Evolutionary conservation across 2,888 invertebrate species (phyloP).

Genomic region (Agonopterix heracliana): DNA sequence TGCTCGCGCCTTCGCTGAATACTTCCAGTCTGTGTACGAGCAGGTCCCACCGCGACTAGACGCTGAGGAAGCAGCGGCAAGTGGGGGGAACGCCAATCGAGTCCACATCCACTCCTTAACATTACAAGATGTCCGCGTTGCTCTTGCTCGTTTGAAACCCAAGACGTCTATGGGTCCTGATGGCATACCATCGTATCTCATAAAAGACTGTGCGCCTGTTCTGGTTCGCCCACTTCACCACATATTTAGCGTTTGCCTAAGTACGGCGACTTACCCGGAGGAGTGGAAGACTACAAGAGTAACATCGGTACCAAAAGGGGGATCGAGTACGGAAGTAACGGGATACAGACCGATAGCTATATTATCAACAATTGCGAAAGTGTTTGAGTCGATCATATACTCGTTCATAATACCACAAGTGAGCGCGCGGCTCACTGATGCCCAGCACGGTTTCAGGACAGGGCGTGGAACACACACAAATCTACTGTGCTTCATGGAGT

Average conservation of each 20-base stretch:
- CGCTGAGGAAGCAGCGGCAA: slow-evolving; percentile 2
- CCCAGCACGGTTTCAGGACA: slow-evolving; percentile 6
- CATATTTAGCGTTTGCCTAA: slow-evolving; percentile 7
- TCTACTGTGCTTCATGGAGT: neutral
- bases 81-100: neutral
- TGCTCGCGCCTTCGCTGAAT: too few species aligned
- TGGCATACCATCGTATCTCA: slow-evolving; percentile 12
- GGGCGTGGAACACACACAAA: slow-evolving; percentile 3
- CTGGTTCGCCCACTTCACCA: slow-evolving; percentile 7
- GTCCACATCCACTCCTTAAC: neutral
- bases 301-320: slow-evolving; percentile 10
- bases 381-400: slow-evolving; percentile 3
- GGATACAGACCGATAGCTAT: slow-evolving; percentile 9
- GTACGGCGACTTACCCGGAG: slow-evolving; percentile 1
- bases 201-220: slow-evolving; percentile 7
- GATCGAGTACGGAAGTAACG: neutral
- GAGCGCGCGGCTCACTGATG: neutral
- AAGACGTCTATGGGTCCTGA: slow-evolving; percentile 13
- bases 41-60: slow-evolving; percentile 1
- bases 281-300: slow-evolving; percentile 11
- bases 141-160: slow-evolving; percentile 3
- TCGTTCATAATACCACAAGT: neutral
- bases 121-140: neutral
- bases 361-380: slow-evolving; percentile 9
- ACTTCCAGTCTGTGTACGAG: slow-evolving; percentile 7